A percentile compares a stretch with the other conserved stretches of the same genome.
These are phyloP conservation scores for Halichoerus grypus DNA, from an alignment of 2,113 vertebrate genomes.

Conservation along the genomic window DNA sequence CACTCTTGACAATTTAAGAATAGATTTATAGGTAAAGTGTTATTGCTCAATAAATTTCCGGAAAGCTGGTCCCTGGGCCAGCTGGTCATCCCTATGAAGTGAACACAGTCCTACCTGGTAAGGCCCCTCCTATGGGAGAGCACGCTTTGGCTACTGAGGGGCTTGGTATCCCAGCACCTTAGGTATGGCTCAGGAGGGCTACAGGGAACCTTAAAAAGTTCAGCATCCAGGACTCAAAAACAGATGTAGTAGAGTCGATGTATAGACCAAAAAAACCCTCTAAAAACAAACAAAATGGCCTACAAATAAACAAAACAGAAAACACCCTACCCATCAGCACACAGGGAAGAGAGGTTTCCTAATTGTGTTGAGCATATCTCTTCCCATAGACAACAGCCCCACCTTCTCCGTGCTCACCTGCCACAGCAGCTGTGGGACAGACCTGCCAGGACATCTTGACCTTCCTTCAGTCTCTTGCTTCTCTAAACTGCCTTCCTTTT, in stretches of 20 bases:
- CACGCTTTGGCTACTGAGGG: neutral
- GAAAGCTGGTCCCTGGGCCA: neutral
- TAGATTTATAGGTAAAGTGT: neutral
- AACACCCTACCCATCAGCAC: neutral
- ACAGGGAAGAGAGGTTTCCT: neutral
- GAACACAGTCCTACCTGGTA: neutral
- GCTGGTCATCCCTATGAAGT: neutral
- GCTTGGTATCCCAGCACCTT: neutral
- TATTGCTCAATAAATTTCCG: neutral
- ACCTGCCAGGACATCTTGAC: neutral
- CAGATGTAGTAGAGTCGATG: neutral
- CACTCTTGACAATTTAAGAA: neutral
- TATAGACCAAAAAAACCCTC: too few species aligned
- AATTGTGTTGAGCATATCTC: accelerated
- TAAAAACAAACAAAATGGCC: neutral
- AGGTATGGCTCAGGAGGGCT: neutral
- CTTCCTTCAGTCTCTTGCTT: neutral
- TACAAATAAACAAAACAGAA: neutral
- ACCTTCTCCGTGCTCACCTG: neutral
- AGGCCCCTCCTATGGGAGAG: neutral
- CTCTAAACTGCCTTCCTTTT: neutral
- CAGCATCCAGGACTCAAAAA: neutral
- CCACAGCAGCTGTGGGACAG: neutral
- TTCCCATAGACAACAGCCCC: neutral
- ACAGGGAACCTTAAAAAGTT: neutral